Conservation (phyloP, 2,113 vertebrate species). For the Siphamia tubifer region DNA sequence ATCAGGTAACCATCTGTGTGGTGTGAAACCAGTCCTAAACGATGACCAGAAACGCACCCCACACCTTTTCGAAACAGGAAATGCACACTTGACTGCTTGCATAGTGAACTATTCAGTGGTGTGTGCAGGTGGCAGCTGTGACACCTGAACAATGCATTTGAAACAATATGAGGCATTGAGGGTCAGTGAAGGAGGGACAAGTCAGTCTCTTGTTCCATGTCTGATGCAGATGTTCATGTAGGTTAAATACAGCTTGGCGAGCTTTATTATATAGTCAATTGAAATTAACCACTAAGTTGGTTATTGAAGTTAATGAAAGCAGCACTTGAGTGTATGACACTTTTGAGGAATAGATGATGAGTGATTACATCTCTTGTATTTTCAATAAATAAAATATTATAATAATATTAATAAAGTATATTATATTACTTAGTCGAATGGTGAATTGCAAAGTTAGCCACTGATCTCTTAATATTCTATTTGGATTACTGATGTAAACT, state of each 20-base stretch:
- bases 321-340: too few relatives aligned
- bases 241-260: not conserved
- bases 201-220: not conserved
- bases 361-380: too few relatives aligned
- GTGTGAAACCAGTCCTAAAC: conserved; percentile 48
- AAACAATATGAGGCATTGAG: conserved; percentile 48
- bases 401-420: too few relatives aligned
- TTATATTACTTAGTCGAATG: too few relatives aligned
- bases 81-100: conserved; percentile 37
- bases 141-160: conserved; percentile 63
- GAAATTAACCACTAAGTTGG: not conserved
- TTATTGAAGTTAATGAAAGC: not conserved
- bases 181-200: not conserved
- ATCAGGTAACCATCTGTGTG: conserved; percentile 61
- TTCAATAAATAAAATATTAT: too few relatives aligned
- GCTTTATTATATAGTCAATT: not conserved
- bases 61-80: conserved; percentile 49
- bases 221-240: conserved; percentile 25
- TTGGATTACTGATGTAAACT: too few relatives aligned
- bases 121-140: conserved; percentile 49
- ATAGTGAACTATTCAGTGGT: conserved; percentile 47
- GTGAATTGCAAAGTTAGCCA: too few relatives aligned
- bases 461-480: too few relatives aligned
- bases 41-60: conserved; percentile 20
- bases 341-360: not conserved